These are phyloP conservation scores for Plutella xylostella DNA, from an alignment of 2,888 invertebrate species.

Conservation along the genomic window DNA sequence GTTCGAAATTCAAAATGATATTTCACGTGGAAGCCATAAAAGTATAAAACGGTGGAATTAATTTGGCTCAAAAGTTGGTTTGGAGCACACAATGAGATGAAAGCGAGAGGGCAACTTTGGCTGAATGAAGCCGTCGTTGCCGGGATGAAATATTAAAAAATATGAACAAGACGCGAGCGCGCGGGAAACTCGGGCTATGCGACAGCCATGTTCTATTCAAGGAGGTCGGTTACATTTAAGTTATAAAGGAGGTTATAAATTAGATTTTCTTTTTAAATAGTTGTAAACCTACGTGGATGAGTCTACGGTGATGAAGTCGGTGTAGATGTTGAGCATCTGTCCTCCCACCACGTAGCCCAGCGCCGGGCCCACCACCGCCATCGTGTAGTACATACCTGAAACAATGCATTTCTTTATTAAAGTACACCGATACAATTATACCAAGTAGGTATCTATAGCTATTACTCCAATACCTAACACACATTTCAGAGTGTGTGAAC, in stretches of 20 bases:
- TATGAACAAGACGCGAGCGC: slow-evolving; percentile 5
- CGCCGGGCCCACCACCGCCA: slow-evolving; percentile 86
- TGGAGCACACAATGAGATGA: slow-evolving; percentile 56
- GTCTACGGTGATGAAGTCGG: slow-evolving; percentile 76
- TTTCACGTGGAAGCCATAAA: slow-evolving; percentile 40
- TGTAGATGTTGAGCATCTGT: slow-evolving; percentile 81
- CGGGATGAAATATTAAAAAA: slow-evolving; percentile 56
- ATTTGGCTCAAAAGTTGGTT: slow-evolving; percentile 57
- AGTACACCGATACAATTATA: no score
- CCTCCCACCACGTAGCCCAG: slow-evolving; percentile 89
- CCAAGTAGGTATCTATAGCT: no score
- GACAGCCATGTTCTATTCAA: background rate
- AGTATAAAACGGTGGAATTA: slow-evolving; percentile 55
- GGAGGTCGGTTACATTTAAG: background rate
- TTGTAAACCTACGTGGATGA: slow-evolving; percentile 75
- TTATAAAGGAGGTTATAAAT: no score
- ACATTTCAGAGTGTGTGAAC: no score
- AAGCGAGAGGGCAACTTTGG: slow-evolving; percentile 52
- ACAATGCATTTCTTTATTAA: slow-evolving; percentile 21
- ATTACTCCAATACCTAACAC: no score
- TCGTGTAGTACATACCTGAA: slow-evolving; percentile 83
- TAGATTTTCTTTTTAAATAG: no score
- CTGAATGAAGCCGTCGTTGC: slow-evolving; percentile 49
- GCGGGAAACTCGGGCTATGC: slow-evolving; percentile 2
- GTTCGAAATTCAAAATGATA: slow-evolving; percentile 52